These are phyloP conservation scores for Scaptomyza pallida DNA, from an alignment of 1,140 invertebrate genomes.

Conservation along the genomic window DNA sequence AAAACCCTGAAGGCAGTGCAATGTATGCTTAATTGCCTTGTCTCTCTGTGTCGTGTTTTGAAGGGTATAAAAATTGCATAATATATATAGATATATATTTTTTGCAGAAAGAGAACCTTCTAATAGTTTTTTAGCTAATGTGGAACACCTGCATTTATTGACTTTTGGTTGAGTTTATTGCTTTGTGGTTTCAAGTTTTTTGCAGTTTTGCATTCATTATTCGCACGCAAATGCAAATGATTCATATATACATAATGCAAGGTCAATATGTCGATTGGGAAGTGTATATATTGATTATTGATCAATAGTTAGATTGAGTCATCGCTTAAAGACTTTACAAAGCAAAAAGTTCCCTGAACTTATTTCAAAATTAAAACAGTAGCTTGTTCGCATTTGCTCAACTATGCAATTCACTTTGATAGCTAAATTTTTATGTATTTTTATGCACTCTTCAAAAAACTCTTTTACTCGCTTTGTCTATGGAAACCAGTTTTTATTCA, in stretches of 20 bases:
- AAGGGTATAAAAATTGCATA: slow-evolving; percentile 63
- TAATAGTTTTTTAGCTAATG: slow-evolving; percentile 14
- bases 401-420: slow-evolving; percentile 37
- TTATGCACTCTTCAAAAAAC: slow-evolving; percentile 1
- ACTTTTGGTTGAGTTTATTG: slow-evolving; percentile 40
- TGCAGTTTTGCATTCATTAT: slow-evolving; percentile 61
- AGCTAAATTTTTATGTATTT: slow-evolving; percentile 45
- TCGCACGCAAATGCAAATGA: slow-evolving; percentile 62
- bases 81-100: too few species aligned
- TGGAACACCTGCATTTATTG: slow-evolving; percentile 61
- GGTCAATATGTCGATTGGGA: slow-evolving; percentile 47
- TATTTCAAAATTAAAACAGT: slow-evolving; percentile 30
- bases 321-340: not conserved
- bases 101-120: slow-evolving; percentile 2
- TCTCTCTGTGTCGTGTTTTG: slow-evolving; percentile 20
- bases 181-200: slow-evolving; percentile 49
- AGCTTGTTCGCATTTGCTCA: slow-evolving; percentile 33
- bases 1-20: slow-evolving; percentile 24
- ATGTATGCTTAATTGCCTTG: slow-evolving; percentile 63
- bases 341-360: not conserved
- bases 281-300: not conserved
- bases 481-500: slow-evolving; percentile 37
- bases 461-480: too few species aligned
- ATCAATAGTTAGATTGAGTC: slow-evolving; percentile 17
- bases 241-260: slow-evolving; percentile 39